Conservation (phyloP, 2,113 vertebrate genomes). For the Chaetops frenatus region DNA sequence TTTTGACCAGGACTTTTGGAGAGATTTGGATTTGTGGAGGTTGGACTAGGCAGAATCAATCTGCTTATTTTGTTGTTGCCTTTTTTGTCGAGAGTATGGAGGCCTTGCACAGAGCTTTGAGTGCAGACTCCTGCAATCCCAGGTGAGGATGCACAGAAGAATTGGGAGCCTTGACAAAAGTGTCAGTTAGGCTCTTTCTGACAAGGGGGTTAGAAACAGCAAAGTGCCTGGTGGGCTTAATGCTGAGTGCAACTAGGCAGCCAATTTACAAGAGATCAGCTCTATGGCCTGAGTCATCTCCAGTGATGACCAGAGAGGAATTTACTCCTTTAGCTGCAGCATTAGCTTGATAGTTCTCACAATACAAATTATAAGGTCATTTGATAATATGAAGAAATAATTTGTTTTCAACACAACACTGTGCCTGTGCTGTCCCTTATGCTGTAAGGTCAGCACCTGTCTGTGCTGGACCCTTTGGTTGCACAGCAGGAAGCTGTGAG, state of each 20-base stretch:
- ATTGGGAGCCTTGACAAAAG: background rate
- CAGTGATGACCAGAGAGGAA: background rate
- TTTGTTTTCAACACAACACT: background rate
- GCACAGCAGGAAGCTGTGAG: background rate
- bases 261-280: background rate
- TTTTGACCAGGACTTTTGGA: background rate
- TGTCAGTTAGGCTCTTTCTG: background rate
- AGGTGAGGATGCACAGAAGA: background rate
- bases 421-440: fast-evolving
- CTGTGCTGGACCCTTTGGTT: background rate
- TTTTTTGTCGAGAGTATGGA: background rate
- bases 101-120: background rate
- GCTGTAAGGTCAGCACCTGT: fast-evolving
- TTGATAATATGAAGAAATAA: background rate
- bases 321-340: background rate
- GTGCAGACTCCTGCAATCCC: background rate
- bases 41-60: background rate
- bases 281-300: background rate
- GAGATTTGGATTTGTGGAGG: background rate
- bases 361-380: background rate
- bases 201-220: background rate
- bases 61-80: background rate
- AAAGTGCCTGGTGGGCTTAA: background rate
- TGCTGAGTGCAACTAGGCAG: background rate
- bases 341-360: background rate